Evolutionary conservation across 1,140 invertebrate species (phyloP).

Genomic region (Apis cerana): DNA sequence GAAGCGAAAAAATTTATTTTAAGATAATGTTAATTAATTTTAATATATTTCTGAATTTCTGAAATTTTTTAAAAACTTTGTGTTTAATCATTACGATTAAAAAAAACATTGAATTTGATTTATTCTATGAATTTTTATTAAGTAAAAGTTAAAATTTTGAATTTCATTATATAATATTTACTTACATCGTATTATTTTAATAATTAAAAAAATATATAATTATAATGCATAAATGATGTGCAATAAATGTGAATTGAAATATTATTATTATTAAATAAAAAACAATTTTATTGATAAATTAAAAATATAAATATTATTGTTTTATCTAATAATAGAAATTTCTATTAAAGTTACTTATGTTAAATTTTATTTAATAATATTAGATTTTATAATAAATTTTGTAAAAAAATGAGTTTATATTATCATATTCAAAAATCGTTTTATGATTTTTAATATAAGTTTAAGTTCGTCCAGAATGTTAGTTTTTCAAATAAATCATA

Average conservation of each 20-base stretch:
- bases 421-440: too few relatives aligned
- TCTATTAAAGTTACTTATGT: not conserved
- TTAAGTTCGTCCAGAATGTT: slow-evolving; percentile 32
- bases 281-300: not conserved
- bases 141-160: not conserved
- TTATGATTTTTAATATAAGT: not conserved
- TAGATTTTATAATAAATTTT: not conserved
- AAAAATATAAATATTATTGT: not conserved
- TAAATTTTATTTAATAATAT: not conserved
- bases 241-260: not conserved
- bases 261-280: not conserved
- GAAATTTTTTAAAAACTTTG: not conserved
- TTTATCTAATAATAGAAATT: not conserved
- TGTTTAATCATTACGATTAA: not conserved
- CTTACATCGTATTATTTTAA: not conserved
- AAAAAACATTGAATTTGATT: not conserved
- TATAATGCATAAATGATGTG: slow-evolving; percentile 1
- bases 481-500: slow-evolving; percentile 15
- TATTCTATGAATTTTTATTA: not conserved
- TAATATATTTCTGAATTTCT: not conserved
- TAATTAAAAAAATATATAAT: not conserved
- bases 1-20: not conserved
- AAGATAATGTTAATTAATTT: not conserved
- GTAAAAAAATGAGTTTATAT: too few relatives aligned
- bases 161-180: not conserved